Evolutionary conservation across 2,888 invertebrate species (phyloP).

Genomic region (Dusona sp.): DNA sequence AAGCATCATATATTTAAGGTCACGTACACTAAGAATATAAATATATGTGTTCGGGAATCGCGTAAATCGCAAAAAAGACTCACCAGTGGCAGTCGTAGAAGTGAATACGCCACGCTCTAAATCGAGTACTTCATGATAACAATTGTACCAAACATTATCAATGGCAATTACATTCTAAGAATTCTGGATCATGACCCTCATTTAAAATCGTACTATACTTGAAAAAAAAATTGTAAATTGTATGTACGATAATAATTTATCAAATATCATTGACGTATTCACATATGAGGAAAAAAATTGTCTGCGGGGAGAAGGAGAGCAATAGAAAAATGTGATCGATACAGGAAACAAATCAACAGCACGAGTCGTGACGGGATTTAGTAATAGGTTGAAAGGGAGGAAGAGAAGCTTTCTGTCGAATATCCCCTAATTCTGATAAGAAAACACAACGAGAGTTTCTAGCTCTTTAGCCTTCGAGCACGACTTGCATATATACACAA

Average conservation of each 20-base stretch:
- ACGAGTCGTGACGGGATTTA: slow-evolving; percentile 62
- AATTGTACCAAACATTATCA: too few species aligned
- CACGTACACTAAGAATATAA: too few species aligned
- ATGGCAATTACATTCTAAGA: neutral
- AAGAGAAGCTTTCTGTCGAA: slow-evolving; percentile 15
- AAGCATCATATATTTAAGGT: too few species aligned
- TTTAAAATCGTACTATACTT: too few species aligned
- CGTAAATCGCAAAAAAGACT: too few species aligned
- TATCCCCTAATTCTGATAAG: slow-evolving; percentile 62
- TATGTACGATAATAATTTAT: neutral
- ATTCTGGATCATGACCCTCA: neutral
- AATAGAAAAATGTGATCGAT: slow-evolving; percentile 39
- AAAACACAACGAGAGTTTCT: slow-evolving; percentile 35
- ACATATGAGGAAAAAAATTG: neutral
- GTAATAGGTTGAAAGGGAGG: neutral
- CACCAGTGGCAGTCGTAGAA: too few species aligned
- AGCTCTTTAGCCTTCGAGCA: slow-evolving; percentile 40
- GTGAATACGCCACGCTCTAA: too few species aligned
- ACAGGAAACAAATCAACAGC: slow-evolving; percentile 37
- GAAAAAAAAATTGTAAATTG: neutral
- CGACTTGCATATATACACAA: slow-evolving; percentile 38
- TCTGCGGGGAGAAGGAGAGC: neutral
- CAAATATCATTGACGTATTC: neutral
- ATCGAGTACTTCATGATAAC: too few species aligned
- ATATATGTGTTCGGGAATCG: too few species aligned